phyloP scores from a whole-genome alignment of 2,113 vertebrate genomes.

The Gallinago jamesoni region DNA sequence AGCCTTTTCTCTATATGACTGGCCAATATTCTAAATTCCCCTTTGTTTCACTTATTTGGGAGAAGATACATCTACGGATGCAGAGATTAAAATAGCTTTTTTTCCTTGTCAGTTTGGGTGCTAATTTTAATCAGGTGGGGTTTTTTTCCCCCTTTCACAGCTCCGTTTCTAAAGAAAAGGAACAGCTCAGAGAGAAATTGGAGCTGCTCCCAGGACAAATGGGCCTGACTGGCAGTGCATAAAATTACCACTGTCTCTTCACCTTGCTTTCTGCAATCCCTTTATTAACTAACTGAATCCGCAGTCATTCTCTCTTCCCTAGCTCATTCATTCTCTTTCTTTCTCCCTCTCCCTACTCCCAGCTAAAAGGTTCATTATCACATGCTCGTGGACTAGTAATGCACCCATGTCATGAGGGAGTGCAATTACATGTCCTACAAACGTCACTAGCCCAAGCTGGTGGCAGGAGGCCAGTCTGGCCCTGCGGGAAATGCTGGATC shows the following conservation, averaged over 20 bases:
- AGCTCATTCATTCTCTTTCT: conserved; percentile 42
- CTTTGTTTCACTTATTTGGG: not conserved
- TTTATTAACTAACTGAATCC: conserved; percentile 61
- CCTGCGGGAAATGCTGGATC: not conserved
- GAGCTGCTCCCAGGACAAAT: conserved; percentile 63
- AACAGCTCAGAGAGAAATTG: conserved; percentile 53
- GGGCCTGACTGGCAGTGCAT: conserved; percentile 64
- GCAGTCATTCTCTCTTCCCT: not conserved
- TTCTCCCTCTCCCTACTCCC: not conserved
- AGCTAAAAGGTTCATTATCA: conserved; percentile 29
- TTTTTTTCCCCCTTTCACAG: conserved; percentile 11
- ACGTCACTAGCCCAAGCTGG: not conserved
- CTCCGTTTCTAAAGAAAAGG: conserved; percentile 45
- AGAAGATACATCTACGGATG: not conserved
- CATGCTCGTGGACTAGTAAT: not conserved
- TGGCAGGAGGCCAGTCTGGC: not conserved
- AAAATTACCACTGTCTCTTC: conserved; percentile 68
- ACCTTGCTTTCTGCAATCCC: conserved; percentile 54
- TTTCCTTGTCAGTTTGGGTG: conserved; percentile 40
- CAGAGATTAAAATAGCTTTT: conserved; percentile 18
- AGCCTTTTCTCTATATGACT: not conserved
- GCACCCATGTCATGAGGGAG: not conserved
- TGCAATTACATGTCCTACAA: not conserved
- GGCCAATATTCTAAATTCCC: not conserved
- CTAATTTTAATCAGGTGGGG: conserved; percentile 34